Evolutionary conservation across 2,797 vertebrate genomes (phyloP).

Genomic region (Malurus leucopterus): DNA sequence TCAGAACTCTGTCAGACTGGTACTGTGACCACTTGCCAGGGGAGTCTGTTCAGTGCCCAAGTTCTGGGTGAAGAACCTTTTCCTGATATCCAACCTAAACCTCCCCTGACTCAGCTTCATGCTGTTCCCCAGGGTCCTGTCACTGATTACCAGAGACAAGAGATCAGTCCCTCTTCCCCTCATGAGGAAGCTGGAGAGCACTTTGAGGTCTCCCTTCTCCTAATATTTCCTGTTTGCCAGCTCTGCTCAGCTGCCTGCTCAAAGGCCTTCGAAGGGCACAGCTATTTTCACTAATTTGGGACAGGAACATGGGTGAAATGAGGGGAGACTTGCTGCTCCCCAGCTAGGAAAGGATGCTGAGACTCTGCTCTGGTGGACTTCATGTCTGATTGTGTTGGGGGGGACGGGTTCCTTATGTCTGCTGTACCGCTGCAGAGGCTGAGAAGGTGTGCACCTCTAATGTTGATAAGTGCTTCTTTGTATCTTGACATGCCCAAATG

Average conservation of each 20-base stretch:
- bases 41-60: not conserved
- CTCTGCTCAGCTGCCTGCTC: not conserved
- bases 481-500: not conserved
- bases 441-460: fast-evolving
- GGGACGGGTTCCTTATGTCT: not conserved
- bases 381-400: fast-evolving
- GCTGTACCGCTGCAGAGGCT: not conserved
- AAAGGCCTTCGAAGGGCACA: not conserved
- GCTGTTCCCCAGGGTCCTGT: not conserved
- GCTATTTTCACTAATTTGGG: not conserved
- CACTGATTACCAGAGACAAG: too few relatives aligned
- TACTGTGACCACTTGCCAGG: not conserved
- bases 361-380: not conserved
- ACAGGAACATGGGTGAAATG: not conserved
- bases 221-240: not conserved
- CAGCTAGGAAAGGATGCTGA: not conserved
- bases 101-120: not conserved
- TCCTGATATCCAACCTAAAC: not conserved
- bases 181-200: not conserved
- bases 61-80: not conserved
- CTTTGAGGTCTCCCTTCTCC: not conserved
- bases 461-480: not conserved
- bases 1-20: not conserved
- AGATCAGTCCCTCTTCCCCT: not conserved
- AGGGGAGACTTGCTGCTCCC: not conserved